Base-by-base conservation (phyloP, 2,888 invertebrate genomes). In the Drosophila infuscata region DNA sequence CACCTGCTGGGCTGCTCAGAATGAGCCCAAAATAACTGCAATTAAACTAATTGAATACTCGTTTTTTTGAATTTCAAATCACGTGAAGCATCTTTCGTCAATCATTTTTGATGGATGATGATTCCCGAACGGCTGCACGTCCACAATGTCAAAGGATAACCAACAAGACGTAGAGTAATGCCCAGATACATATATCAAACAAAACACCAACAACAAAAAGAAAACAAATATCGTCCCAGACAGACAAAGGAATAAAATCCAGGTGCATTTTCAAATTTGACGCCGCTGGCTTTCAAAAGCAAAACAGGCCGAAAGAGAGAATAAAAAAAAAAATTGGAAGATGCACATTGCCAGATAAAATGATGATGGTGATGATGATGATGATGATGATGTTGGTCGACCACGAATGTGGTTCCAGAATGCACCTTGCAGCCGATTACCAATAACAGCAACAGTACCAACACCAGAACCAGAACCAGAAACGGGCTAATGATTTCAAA, bases 191-290 rank as follows among this genome's bases (percentile, higher is more conserved):
- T 73, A 81, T 74, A 74, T 58, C 76, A 79, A 43, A 30, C 48
- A 49, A 32, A 25, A 58, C 33, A 53, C 15, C 15, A 46, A 36
- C 56, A 53, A 38, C 48, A 64, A 61, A 49, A 73, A 67, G 49
- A 81, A 35, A 82, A 76, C 76, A 89, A 88, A 89, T 88, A 88
- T 88, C 83, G 74, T 32, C 57, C 64, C 46, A 67, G 75, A 61
- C 64, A 73, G 77, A 75, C 85, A 86, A 84, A 76, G 75, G 71
- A 65, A 76, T 64, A 66, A 76, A 86, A 79, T 89, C 88, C 91
- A 91, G 91, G 88, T 89, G 91, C 89, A 91, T 89, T 88, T 82
- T 81, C 86, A 85, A 89, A 90, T 89, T 89, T 88, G 89, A 89
- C 89, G 91, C 89, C 89, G 88, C 64, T 78, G 88, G 86, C 83